Percentiles rank a stretch among this genome's conserved stretches.
Conservation (phyloP, 2,113 vertebrate genomes). For the Heterochromis multidens region DNA sequence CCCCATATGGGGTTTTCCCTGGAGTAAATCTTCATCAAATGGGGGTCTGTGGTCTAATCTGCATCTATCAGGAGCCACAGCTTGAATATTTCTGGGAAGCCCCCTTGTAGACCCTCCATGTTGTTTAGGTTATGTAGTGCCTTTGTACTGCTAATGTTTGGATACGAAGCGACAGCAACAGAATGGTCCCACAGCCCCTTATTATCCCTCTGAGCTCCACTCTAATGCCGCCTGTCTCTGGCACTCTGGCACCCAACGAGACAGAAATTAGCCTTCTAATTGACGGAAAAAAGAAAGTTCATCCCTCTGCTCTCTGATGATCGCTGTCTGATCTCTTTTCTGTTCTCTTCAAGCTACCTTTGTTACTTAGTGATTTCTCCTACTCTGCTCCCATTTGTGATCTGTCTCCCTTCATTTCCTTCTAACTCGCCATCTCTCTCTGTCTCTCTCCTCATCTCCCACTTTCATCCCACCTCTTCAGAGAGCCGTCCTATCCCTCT, state of each 20-base stretch:
- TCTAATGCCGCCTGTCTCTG: conserved; percentile 2
- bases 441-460: not conserved
- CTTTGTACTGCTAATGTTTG: conserved; percentile 31
- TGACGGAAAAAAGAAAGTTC: conserved; percentile 38
- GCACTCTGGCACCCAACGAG: conserved; percentile 14
- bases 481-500: conserved; percentile 15
- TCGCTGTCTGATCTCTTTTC: not conserved
- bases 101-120: conserved; percentile 6
- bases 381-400: conserved; percentile 1
- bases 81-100: not conserved
- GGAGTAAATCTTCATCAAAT: not conserved
- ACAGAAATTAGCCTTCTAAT: conserved; percentile 42
- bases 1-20: not conserved
- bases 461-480: conserved; percentile 35
- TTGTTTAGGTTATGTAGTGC: conserved; percentile 9
- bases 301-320: conserved; percentile 5
- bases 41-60: not conserved
- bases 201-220: conserved; percentile 29
- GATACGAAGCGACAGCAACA: not conserved
- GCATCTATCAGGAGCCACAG: not conserved
- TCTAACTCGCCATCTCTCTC: not conserved
- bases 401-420: conserved; percentile 25
- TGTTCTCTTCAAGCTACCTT: not conserved
- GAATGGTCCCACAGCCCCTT: conserved; percentile 11
- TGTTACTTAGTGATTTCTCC: not conserved